Evolutionary conservation across 2,797 vertebrate species (phyloP).

Genomic region (Tolypeutes matacus): DNA sequence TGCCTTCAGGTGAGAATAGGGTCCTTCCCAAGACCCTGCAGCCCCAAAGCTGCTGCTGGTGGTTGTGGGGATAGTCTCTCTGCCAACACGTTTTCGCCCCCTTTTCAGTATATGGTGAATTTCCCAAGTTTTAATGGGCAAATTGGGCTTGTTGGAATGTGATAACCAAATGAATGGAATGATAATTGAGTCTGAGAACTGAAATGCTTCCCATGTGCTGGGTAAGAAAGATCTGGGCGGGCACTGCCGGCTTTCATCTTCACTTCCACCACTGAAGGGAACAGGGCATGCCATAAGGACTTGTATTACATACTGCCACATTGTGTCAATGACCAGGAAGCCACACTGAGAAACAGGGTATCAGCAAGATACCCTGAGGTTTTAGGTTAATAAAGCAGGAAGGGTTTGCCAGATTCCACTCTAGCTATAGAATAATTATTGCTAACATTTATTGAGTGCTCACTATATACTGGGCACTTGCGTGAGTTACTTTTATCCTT

Average conservation of each 20-base stretch:
- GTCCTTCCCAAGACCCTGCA: not conserved
- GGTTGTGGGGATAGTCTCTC: not conserved
- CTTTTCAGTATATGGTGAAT: not conserved
- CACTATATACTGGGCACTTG: not conserved
- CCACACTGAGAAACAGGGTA: not conserved
- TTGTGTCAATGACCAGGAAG: not conserved
- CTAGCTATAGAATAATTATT: not conserved
- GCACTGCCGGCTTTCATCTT: not conserved
- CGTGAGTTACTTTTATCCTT: not conserved
- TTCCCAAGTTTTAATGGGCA: not conserved
- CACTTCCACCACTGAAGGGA: not conserved
- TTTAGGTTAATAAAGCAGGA: not conserved
- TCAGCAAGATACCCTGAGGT: not conserved
- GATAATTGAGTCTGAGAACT: not conserved
- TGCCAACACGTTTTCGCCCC: not conserved
- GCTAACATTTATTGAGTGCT: not conserved
- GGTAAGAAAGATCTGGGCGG: not conserved
- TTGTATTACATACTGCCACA: not conserved
- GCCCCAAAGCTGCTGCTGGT: not conserved
- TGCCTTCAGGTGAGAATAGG: not conserved
- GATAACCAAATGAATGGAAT: not conserved
- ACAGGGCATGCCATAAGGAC: not conserved
- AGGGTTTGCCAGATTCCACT: not conserved
- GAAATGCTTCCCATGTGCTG: not conserved
- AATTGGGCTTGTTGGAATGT: not conserved